phyloP scores from a whole-genome alignment of 2,113 vertebrate species.

The Nannospalax galili region DNA sequence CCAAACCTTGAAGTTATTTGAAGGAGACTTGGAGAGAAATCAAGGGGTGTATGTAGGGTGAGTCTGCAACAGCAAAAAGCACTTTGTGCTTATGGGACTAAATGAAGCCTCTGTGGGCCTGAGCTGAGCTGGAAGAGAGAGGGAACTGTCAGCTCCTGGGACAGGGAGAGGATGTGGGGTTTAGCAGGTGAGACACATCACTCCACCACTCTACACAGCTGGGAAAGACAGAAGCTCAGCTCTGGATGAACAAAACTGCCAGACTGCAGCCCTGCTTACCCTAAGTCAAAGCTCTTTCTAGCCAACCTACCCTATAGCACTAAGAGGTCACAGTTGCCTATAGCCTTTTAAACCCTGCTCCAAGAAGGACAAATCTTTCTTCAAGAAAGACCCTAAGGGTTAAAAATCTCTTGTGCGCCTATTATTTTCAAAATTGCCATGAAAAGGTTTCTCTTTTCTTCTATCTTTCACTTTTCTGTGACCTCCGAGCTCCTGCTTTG shows the following conservation, averaged over 20 bases:
- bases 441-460: not conserved
- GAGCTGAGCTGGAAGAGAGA: not conserved
- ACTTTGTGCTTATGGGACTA: not conserved
- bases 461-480: not conserved
- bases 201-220: not conserved
- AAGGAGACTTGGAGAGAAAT: not conserved
- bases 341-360: not conserved
- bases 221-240: not conserved
- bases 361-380: not conserved
- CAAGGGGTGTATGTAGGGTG: rapidly evolving
- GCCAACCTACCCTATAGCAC: rapidly evolving
- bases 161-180: not conserved
- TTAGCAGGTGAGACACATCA: not conserved
- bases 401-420: not conserved
- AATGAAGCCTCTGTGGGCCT: not conserved
- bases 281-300: not conserved
- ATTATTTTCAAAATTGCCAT: not conserved
- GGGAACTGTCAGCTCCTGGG: not conserved
- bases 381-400: not conserved
- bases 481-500: not conserved
- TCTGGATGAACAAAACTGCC: not conserved
- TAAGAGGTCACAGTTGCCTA: not conserved
- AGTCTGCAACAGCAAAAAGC: not conserved
- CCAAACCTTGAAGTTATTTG: not conserved
- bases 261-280: rapidly evolving